phyloP scores from a whole-genome alignment of 2,113 vertebrate species.

The Melanotaenia duboulayi region DNA sequence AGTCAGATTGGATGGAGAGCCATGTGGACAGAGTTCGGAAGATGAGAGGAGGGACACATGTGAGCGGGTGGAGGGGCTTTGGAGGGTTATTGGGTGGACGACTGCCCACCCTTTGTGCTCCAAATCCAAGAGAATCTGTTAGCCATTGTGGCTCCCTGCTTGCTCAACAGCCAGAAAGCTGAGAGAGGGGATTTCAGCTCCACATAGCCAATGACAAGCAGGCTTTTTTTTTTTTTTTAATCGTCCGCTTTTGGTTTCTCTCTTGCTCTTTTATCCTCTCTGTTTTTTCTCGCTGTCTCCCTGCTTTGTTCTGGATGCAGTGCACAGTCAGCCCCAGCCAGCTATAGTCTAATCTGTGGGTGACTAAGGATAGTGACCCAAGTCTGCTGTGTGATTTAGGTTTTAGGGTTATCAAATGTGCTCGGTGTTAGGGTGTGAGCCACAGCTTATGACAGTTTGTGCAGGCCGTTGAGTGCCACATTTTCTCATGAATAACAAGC shows the following conservation, averaged over 20 bases:
- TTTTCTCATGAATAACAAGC: constrained; percentile 30
- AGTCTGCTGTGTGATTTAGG: constrained; percentile 29
- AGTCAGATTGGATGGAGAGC: constrained; percentile 22
- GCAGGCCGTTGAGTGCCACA: not conserved
- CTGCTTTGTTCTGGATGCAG: constrained; percentile 66
- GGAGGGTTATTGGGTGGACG: constrained; percentile 69
- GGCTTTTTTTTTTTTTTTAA: constrained; percentile 48
- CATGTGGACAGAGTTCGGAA: constrained; percentile 15
- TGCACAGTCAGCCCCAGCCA: constrained; percentile 66
- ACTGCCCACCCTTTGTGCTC: constrained; percentile 76
- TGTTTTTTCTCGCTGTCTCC: constrained; percentile 51
- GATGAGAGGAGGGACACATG: constrained; percentile 40
- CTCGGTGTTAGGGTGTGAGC: not conserved
- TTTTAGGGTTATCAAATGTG: constrained; percentile 30
- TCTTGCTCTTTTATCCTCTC: constrained; percentile 67
- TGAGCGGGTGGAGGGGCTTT: constrained; percentile 37
- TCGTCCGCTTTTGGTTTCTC: constrained; percentile 59
- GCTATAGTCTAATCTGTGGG: constrained; percentile 65
- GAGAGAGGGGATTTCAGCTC: constrained; percentile 75
- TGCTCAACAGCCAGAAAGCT: constrained; percentile 74
- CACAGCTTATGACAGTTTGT: constrained; percentile 11
- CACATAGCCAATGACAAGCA: constrained; percentile 70
- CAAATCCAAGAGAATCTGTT: constrained; percentile 78
- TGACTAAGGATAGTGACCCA: constrained; percentile 42
- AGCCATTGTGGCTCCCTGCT: constrained; percentile 72